Evolutionary conservation across 2,113 vertebrate genomes (phyloP).

Genomic region (Spermophilus dauricus): DNA sequence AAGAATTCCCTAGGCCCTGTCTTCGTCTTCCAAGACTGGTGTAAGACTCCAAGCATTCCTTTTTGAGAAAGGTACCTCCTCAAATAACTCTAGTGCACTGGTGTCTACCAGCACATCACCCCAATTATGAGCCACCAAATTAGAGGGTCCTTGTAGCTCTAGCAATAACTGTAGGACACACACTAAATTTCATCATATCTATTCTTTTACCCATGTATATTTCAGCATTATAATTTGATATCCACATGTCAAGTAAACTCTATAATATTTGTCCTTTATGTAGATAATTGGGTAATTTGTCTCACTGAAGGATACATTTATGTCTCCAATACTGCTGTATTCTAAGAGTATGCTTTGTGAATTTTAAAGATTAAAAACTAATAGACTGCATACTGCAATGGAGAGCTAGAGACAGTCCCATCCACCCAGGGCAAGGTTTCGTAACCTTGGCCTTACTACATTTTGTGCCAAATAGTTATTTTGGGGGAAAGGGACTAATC

Average conservation of each 20-base stretch:
- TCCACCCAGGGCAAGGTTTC: not conserved
- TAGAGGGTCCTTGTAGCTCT: not conserved
- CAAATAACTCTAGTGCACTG: not conserved
- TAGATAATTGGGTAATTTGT: not conserved
- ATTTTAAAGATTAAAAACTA: conserved; percentile 34
- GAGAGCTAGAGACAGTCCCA: not conserved
- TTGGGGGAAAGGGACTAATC: not conserved
- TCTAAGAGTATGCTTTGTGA: not conserved
- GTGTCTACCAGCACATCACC: not conserved
- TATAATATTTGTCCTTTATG: not conserved
- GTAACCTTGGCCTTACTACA: not conserved
- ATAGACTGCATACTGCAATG: not conserved
- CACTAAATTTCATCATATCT: not conserved
- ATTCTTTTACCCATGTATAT: not conserved
- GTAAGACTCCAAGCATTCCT: not conserved
- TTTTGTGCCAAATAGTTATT: not conserved
- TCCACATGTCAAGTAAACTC: not conserved
- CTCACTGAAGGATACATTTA: not conserved
- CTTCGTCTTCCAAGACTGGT: not conserved
- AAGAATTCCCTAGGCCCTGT: not conserved
- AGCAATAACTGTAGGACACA: not conserved
- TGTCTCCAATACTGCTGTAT: not conserved
- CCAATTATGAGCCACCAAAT: not conserved
- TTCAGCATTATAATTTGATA: not conserved
- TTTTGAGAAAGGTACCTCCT: not conserved